Conservation (phyloP, 2,113 vertebrate genomes). For the Sardina pilchardus region DNA sequence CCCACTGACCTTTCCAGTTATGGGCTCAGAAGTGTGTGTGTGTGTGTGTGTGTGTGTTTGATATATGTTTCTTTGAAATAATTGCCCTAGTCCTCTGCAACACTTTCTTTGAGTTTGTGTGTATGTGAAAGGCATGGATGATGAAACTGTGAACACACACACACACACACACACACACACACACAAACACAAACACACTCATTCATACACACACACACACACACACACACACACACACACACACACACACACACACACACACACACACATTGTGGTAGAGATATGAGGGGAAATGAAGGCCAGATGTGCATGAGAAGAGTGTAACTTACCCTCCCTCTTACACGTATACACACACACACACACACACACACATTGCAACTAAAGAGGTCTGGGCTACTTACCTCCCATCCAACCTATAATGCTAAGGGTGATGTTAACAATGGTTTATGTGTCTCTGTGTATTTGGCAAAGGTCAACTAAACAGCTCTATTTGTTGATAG, state of each 20-base stretch:
- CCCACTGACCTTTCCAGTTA: not conserved
- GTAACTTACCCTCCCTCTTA: not conserved
- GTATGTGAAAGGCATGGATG: not conserved
- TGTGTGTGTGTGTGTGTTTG: not conserved
- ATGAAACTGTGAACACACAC: not conserved
- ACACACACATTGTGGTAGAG: not conserved
- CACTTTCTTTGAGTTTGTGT: not conserved
- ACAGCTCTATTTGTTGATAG: not conserved
- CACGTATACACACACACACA: not conserved
- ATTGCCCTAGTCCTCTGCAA: not conserved
- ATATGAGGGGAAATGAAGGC: conserved; percentile 8
- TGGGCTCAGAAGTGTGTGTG: not conserved
- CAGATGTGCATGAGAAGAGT: conserved; percentile 12
- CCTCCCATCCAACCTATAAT: not conserved
- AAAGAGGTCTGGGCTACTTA: not conserved
- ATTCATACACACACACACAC: not conserved
- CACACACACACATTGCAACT: not conserved
- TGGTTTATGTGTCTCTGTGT: not conserved
- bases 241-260: not conserved
- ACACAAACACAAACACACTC: too few relatives aligned
- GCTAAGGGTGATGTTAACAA: not conserved
- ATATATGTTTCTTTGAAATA: not conserved
- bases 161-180: not conserved
- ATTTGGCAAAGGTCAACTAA: not conserved
- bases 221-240: not conserved